Base-by-base conservation (phyloP, 2,888 invertebrate genomes). In the Pachliopta kotzebuea region DNA sequence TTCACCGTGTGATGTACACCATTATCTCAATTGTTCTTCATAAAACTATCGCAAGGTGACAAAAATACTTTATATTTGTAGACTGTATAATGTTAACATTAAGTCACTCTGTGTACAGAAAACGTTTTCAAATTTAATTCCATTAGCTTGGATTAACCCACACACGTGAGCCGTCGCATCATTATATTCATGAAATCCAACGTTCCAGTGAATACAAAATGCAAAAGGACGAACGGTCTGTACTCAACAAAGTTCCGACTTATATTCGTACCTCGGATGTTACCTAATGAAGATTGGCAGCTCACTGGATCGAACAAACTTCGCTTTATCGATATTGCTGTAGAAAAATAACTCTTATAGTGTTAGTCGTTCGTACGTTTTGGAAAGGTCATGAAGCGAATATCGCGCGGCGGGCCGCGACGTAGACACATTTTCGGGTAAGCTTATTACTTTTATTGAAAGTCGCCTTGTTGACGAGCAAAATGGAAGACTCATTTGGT, bases 201-300 rank as follows among this genome's bases (percentile, higher is more conserved):
- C 78, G 74, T 78, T 78, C 75, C 76, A 73, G 72, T 79, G 77
- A 83, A 85, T 83, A 76, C 73, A 66, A 79, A 85, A 86, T 83
- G 81, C 76, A 82, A 80, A 52, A 80, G 79, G 78, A 80, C 76
- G 79, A 80, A 76, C 77, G 74, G 72, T 72, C 21, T 52, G 68
- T 68, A 75, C 75, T 77, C 76, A 75, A 77, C 80, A 77, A 86
- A 86, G 77, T 86, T 84, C 74, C 75, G 77, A 81, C 78, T 84
- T 76, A 60, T 76, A 74, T 72, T 68, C 72, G 72, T 77, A 79
- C 78, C 78, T 80, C 79, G 72, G 78, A 77, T 78, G 72, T 76
- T 72, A 71, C 73, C 74, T 89, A 90, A 90, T 90, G 88, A 88
- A 87, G 87, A 90, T 88, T 88, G 90, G 81, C 90, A 86, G 86